Base-by-base conservation (phyloP, 2,797 vertebrate species). In the Microctenopoma lineatum region DNA sequence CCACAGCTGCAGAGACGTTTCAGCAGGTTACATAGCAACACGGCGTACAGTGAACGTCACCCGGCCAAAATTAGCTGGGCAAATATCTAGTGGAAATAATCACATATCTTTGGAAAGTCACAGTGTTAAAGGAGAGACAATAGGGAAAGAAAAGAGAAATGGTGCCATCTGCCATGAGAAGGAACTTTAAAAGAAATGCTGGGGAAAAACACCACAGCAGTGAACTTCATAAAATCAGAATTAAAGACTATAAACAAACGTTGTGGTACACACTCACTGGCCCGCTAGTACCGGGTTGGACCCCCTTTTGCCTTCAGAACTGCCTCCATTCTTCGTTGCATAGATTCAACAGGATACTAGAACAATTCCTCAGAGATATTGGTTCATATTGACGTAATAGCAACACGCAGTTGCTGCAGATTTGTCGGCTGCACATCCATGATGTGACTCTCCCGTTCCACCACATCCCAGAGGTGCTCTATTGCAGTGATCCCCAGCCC, bases 21-120 rank as follows among this genome's bases (percentile, higher is more conserved):
- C 75, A 38, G 48, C 79, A 51, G 81, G 85, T 89, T 64, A 48
- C 85, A 76, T 89, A 80, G 85, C 88, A 90, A 88, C 81, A 25
- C 51, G 4, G 53, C 66, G 15, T 7, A 11, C 73, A 27, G 32
- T 4, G 61, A 62, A 27, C 59, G 70, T 74, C 77, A 76, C 78
- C 25, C 3, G 62, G 83, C 60, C 82, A 64, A 66, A 88, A 87
- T 88, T 85, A 88, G 82, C 71, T 4, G 21, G 16, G 50, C 60
- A 63, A 73, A 80, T 67, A 73, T 80, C 27, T 78, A 16, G 54
- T 32, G 60, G 79, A 85, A 75, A 67, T 79, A 87, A 81, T 75
- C n/a, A 63, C 42, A 74, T 62, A 67, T 57, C 58, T 48, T 80
- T 73, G 72, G 56, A 72, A 68, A 77, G 52, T 79, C 51, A 44